Percentiles rank a stretch among this genome's conserved stretches.
phyloP scores from a whole-genome alignment of 2,888 invertebrate species.

The Lycophotia porphyrea region DNA sequence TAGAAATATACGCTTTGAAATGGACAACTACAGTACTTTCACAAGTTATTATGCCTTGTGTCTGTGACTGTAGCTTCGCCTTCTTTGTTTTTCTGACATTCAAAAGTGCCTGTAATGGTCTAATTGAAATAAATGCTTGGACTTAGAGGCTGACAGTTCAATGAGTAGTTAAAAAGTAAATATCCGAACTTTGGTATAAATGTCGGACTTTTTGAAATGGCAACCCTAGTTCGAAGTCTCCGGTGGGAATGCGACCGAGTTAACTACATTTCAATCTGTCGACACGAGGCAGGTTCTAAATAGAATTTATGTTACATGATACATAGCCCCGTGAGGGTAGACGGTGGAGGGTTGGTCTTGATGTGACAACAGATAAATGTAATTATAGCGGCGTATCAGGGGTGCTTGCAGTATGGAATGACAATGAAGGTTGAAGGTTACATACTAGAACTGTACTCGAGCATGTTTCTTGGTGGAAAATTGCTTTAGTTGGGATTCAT shows the following conservation, averaged over 20 bases:
- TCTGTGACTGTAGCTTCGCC: too few relatives aligned
- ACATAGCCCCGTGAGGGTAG: constrained; percentile 12
- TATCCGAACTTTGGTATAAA: background rate
- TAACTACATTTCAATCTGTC: constrained; percentile 61
- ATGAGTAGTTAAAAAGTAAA: background rate
- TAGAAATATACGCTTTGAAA: too few relatives aligned
- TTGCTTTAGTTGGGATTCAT: background rate
- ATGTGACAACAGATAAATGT: constrained; percentile 41
- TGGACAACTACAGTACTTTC: too few relatives aligned
- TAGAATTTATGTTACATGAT: constrained; percentile 47
- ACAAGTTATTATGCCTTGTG: too few relatives aligned
- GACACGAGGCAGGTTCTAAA: constrained; percentile 43
- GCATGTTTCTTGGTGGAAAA: background rate
- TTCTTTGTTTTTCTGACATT: too few relatives aligned
- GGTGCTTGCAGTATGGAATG: constrained; percentile 23
- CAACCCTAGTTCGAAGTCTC: constrained; percentile 17
- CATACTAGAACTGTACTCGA: background rate
- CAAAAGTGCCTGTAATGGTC: too few relatives aligned
- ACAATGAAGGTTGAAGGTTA: constrained; percentile 9
- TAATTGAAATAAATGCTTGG: too few relatives aligned
- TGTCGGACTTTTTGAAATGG: background rate
- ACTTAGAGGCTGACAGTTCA: too few relatives aligned
- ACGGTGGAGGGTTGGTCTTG: constrained; percentile 9
- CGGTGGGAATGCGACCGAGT: constrained; percentile 42
- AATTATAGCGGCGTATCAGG: constrained; percentile 32